These are phyloP conservation scores for Strix uralensis DNA, from an alignment of 2,113 vertebrate species.

Conservation along the genomic window DNA sequence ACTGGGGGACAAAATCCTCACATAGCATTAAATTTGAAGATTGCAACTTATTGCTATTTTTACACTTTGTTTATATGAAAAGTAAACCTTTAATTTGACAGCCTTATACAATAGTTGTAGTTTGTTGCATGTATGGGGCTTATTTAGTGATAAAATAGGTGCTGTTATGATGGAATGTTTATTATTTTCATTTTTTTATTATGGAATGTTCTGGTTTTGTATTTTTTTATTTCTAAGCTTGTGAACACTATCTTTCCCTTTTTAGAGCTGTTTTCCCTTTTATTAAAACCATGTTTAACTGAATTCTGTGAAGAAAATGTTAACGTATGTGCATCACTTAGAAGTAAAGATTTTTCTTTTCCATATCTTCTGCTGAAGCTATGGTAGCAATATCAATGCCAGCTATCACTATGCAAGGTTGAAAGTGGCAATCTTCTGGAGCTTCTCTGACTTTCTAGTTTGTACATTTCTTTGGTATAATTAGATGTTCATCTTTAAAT, in stretches of 20 bases:
- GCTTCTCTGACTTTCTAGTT: slow-evolving; percentile 14
- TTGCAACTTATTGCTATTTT: slow-evolving; percentile 38
- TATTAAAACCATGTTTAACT: slow-evolving; percentile 26
- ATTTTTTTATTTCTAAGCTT: slow-evolving; percentile 60
- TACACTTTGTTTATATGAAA: slow-evolving; percentile 38
- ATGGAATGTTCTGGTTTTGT: slow-evolving; percentile 47
- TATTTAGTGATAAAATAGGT: slow-evolving; percentile 25
- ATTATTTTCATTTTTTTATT: slow-evolving; percentile 49
- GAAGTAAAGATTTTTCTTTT: slow-evolving; percentile 7
- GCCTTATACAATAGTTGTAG: slow-evolving; percentile 60
- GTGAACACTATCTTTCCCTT: slow-evolving; percentile 39
- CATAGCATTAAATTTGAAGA: slow-evolving; percentile 44
- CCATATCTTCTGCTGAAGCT: slow-evolving; percentile 28
- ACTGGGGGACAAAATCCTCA: neutral
- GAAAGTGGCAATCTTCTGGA: slow-evolving; percentile 47
- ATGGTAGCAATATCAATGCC: slow-evolving; percentile 57
- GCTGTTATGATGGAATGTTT: slow-evolving; percentile 17
- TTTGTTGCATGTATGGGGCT: slow-evolving; percentile 41
- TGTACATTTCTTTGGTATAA: neutral
- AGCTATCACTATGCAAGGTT: slow-evolving; percentile 62
- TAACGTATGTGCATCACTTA: neutral
- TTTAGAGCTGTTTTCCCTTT: slow-evolving; percentile 45
- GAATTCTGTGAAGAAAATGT: slow-evolving; percentile 38
- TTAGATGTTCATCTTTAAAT: neutral
- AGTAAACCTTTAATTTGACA: slow-evolving; percentile 8